Evolutionary conservation across 2,888 invertebrate genomes (phyloP), one percentile per base, ranked within the genome.

Genomic region (Nephrotoma flavescens): DNA sequence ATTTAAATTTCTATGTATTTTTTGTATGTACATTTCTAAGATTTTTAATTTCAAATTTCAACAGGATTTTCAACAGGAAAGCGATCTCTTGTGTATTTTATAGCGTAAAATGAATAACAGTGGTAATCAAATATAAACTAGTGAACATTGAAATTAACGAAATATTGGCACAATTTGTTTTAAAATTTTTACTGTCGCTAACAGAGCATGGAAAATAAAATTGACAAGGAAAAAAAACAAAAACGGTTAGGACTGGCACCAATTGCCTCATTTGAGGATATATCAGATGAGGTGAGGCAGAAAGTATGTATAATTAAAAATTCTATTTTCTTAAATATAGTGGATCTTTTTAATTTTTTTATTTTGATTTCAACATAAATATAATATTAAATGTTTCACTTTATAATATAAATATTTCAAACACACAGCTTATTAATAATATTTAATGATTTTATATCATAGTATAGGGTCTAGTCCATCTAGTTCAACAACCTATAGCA

Each of bases 241-340:
- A 94, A 95, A 93, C 95, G 96, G 92, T 95, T 96, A 93, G 97
- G 97, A 91, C 97, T 97, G 91, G 97, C 97, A 90, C 97, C 97
- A 91, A 96, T 97, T 92, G 97, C 97, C 91, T 97, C 97, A 90
- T 97, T 97, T 93, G 97, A 97, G 93, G 96, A 96, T 93, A 94
- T 95, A 91, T 96, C 96, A 90, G 96, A 96, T 92, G 96, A 96
- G 93, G 94, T 95, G 92, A 94, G 93, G 90, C 92, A 92, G 88
- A 92, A 93, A 91, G 93, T 94, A 93, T 92, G 93, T 94, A 93
- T 86, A 44, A 71, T 41, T 31, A 31, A 31, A 71, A 31, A 57
- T 19, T 57, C 9, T 19, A 57, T 57, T 57, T 47, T 57, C 57
- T 71, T 31, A 71, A 12, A 71, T 9, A 15, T 45, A 83, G 6